Evolutionary conservation across 2,113 vertebrate species (phyloP).

Genomic region (Athene cunicularia): DNA sequence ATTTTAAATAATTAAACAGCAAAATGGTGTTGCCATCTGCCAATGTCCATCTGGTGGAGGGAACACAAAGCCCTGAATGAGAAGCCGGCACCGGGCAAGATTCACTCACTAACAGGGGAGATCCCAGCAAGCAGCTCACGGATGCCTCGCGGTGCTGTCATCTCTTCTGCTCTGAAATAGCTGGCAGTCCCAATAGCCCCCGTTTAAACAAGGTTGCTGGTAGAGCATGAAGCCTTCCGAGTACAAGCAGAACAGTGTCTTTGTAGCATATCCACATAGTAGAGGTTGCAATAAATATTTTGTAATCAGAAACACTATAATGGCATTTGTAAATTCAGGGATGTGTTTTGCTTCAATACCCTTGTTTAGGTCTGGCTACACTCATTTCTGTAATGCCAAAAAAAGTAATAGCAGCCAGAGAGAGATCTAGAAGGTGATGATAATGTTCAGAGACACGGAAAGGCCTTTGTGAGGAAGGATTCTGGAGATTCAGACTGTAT

Average conservation of each 20-base stretch:
- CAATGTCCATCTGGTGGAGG: slow-evolving; percentile 33
- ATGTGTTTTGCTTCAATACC: neutral
- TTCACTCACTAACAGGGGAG: neutral
- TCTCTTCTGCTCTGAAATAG: neutral
- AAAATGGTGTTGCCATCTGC: slow-evolving; percentile 58
- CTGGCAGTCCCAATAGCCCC: neutral
- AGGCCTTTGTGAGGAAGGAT: neutral
- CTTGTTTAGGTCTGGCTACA: neutral
- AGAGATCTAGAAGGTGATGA: neutral
- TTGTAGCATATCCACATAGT: neutral
- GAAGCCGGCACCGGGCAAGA: neutral
- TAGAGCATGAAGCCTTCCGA: neutral
- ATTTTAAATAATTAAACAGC: slow-evolving; percentile 49
- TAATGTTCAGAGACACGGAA: neutral
- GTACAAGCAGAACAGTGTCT: neutral
- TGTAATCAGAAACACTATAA: neutral
- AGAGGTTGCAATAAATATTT: neutral
- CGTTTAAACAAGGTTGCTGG: neutral
- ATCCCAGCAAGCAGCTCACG: neutral
- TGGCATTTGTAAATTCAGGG: neutral
- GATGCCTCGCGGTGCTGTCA: neutral
- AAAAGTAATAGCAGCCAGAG: neutral
- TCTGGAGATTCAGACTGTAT: neutral
- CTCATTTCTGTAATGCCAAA: neutral
- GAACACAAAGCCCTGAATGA: slow-evolving; percentile 28